phyloP scores from a whole-genome alignment of 2,888 invertebrate species.

The Campoplex capitator region DNA sequence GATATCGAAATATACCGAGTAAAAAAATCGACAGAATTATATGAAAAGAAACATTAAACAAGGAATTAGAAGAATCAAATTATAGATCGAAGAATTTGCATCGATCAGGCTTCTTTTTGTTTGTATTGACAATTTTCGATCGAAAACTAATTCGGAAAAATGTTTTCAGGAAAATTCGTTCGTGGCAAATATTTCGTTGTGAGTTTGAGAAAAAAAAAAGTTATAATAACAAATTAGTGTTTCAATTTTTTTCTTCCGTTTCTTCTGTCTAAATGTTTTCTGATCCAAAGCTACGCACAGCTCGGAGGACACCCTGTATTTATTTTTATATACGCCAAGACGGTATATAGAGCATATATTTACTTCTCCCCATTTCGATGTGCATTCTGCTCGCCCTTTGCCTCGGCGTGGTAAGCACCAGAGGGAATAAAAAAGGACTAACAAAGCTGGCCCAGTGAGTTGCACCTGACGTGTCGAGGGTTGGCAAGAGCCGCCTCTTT shows the following conservation, averaged over 20 bases:
- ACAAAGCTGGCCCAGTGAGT: conserved; percentile 62
- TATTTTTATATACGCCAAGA: not conserved
- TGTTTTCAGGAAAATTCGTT: too few species aligned
- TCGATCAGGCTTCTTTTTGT: too few species aligned
- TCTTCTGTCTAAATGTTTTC: not conserved
- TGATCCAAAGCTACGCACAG: not conserved
- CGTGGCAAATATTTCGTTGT: too few species aligned
- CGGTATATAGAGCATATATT: conserved; percentile 4
- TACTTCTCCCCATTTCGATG: conserved; percentile 31
- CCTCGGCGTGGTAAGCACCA: conserved; percentile 27
- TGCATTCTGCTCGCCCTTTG: conserved; percentile 56
- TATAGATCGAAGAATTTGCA: too few species aligned
- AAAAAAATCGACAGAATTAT: not conserved
- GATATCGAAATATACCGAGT: not conserved
- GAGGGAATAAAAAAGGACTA: conserved; percentile 29
- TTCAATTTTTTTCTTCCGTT: not conserved
- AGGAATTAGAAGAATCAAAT: too few species aligned
- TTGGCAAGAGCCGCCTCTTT: conserved; percentile 70
- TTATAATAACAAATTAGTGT: not conserved
- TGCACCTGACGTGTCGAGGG: conserved; percentile 79
- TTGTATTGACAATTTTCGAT: too few species aligned
- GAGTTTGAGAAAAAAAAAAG: not conserved
- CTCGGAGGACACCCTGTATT: not conserved
- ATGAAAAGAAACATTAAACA: too few species aligned
- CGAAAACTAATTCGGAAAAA: too few species aligned